Evolutionary conservation across 2,888 invertebrate species (phyloP).

Genomic region (Diarsia mendica): DNA sequence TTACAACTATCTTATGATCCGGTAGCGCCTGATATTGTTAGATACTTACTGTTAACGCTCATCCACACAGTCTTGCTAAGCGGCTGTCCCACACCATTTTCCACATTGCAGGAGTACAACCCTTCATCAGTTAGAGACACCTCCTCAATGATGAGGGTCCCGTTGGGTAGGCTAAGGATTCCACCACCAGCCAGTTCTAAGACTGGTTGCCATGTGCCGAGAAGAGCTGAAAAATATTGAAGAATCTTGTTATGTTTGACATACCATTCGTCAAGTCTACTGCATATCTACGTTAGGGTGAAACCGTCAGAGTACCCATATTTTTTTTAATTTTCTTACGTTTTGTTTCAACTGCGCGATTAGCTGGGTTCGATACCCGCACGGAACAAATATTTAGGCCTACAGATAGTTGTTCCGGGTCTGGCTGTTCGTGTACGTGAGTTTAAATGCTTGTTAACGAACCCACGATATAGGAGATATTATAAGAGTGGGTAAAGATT

Average conservation of each 20-base stretch:
- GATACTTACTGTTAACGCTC: constrained; percentile 86
- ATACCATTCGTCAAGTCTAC: background rate
- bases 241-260: background rate
- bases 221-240: constrained; percentile 74
- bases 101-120: constrained; percentile 87
- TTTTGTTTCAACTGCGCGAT: too few relatives aligned
- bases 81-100: constrained; percentile 88
- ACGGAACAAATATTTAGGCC: too few relatives aligned
- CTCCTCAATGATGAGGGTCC: constrained; percentile 85
- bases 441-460: too few relatives aligned
- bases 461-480: too few relatives aligned
- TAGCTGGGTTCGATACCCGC: too few relatives aligned
- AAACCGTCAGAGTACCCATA: too few relatives aligned
- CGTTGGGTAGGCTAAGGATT: constrained; percentile 86
- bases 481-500: too few relatives aligned
- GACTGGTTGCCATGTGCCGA: constrained; percentile 88
- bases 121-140: constrained; percentile 87
- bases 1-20: too few relatives aligned
- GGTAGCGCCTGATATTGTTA: background rate
- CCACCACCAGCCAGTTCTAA: constrained; percentile 87
- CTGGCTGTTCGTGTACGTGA: too few relatives aligned
- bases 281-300: background rate
- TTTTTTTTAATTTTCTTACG: too few relatives aligned
- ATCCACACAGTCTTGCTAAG: constrained; percentile 88
- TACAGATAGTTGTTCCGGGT: too few relatives aligned